These are phyloP conservation scores for Lutjanus argentimaculatus DNA, from an alignment of 2,797 vertebrate genomes.

Conservation along the genomic window DNA sequence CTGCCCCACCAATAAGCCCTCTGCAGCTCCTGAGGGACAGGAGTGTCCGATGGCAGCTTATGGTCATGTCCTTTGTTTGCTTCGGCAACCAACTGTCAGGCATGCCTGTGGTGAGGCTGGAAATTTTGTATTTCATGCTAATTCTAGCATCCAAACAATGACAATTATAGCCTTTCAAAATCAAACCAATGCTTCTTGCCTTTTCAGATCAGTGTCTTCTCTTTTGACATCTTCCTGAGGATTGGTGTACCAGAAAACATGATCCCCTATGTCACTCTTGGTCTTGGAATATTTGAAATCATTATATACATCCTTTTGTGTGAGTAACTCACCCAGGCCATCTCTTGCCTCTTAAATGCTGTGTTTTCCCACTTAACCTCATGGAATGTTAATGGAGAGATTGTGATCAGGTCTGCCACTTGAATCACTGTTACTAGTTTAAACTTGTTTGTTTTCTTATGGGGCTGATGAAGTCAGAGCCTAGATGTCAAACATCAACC, in stretches of 20 bases:
- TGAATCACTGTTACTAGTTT: no score
- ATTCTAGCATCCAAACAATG: background rate
- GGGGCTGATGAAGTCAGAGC: no score
- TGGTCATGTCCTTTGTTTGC: constrained; percentile 79
- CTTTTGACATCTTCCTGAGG: constrained; percentile 86
- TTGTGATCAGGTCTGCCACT: no score
- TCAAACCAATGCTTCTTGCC: constrained; percentile 4
- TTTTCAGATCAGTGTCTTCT: constrained; percentile 86
- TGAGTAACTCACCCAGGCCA: constrained; percentile 74
- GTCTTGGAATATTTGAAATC: constrained; percentile 85
- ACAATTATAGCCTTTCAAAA: background rate
- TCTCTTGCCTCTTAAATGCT: background rate
- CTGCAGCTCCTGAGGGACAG: constrained; percentile 84
- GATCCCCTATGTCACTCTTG: constrained; percentile 88
- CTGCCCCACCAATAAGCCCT: constrained; percentile 72
- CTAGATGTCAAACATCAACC: background rate
- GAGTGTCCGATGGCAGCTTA: constrained; percentile 86
- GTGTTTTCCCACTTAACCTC: background rate
- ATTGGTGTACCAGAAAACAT: constrained; percentile 83
- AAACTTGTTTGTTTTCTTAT: no score
- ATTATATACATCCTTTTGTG: constrained; percentile 85
- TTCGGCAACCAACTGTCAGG: constrained; percentile 80
- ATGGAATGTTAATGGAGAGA: background rate
- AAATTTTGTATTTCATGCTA: background rate
- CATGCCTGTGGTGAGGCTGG: constrained; percentile 68